Percentiles rank a stretch among this genome's conserved stretches.
Conservation (phyloP, 2,888 invertebrate genomes). For the Ochlodes sylvanus region DNA sequence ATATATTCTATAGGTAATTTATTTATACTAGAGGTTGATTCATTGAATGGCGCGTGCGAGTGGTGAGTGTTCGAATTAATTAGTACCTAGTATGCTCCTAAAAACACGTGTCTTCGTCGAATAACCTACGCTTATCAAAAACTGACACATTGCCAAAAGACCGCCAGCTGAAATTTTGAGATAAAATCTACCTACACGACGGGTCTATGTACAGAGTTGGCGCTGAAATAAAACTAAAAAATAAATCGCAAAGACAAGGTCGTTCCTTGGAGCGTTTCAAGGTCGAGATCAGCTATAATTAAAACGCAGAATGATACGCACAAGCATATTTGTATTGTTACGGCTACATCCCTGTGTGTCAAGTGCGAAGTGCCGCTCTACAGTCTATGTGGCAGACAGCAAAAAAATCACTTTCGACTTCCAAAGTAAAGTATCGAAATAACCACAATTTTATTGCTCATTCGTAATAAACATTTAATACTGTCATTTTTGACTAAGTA, state of each 20-base stretch:
- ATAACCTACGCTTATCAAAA: constrained; percentile 23
- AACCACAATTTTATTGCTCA: no score
- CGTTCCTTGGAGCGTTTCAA: constrained; percentile 17
- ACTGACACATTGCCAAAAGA: constrained; percentile 33
- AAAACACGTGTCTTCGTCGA: constrained; percentile 23
- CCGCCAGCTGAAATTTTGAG: constrained; percentile 30
- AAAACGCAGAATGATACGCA: constrained; percentile 1
- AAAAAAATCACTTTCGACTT: no score
- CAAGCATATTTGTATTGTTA: background rate
- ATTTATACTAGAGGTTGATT: constrained; percentile 8
- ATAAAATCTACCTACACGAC: constrained; percentile 16
- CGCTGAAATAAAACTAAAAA: constrained; percentile 28
- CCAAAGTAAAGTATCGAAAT: no score
- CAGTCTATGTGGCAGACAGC: no score
- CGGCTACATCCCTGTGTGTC: background rate
- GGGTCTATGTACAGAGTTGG: constrained; percentile 21
- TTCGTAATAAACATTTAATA: no score
- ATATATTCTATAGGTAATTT: constrained; percentile 1
- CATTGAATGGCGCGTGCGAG: constrained; percentile 25
- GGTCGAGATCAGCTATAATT: constrained; percentile 22
- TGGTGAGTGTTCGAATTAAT: constrained; percentile 21
- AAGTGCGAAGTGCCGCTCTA: background rate
- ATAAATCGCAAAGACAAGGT: constrained; percentile 18
- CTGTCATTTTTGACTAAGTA: no score
- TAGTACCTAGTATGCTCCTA: constrained; percentile 26